Evolutionary conservation across 2,888 invertebrate species (phyloP).

Genomic region (Conus canariensis): DNA sequence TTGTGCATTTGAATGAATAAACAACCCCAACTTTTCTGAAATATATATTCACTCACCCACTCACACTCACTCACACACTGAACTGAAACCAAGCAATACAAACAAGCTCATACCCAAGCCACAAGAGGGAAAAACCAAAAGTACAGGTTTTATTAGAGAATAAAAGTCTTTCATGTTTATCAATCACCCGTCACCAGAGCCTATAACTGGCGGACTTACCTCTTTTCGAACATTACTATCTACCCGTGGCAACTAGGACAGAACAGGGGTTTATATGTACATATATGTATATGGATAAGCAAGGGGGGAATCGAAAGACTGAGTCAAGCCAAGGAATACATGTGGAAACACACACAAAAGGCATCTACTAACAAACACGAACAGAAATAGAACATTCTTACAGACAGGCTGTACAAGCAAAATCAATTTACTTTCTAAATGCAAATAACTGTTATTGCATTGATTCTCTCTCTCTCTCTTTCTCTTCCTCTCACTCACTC

Average conservation of each 20-base stretch:
- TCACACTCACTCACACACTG: not conserved
- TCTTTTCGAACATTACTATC: constrained; percentile 14
- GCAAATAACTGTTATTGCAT: too few species aligned
- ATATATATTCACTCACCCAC: not conserved
- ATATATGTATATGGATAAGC: not conserved
- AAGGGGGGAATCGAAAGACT: not conserved
- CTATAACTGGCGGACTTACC: not conserved
- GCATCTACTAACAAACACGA: not conserved
- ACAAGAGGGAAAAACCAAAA: not conserved
- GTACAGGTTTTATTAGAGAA: not conserved
- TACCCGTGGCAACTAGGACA: constrained; percentile 25
- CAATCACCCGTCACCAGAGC: not conserved
- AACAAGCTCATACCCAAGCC: too few species aligned
- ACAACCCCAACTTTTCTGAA: too few species aligned
- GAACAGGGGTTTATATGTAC: not conserved
- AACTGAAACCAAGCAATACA: too few species aligned
- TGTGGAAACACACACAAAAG: not conserved
- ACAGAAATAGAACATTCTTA: too few species aligned
- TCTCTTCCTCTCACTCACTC: too few species aligned
- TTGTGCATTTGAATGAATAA: too few species aligned
- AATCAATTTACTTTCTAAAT: too few species aligned
- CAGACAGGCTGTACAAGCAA: too few species aligned
- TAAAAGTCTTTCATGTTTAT: not conserved
- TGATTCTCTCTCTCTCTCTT: too few species aligned
- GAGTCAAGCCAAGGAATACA: too few species aligned